Conservation (phyloP, 2,888 invertebrate species). For the Silvanus unidentatus region DNA sequence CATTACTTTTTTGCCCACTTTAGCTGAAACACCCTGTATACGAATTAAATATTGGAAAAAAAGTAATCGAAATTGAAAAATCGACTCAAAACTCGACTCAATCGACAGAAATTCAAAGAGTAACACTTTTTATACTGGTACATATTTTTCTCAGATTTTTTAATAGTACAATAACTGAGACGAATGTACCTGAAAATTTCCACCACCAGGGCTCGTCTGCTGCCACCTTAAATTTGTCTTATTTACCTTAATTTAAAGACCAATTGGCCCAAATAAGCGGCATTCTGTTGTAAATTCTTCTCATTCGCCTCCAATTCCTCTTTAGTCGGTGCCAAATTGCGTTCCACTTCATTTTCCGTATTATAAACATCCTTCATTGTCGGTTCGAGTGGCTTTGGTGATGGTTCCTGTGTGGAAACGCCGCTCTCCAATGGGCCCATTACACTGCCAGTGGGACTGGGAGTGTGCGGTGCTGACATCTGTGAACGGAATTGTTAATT, state of each 20-base stretch:
- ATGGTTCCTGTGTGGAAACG: constrained; percentile 25
- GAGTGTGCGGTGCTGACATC: constrained; percentile 44
- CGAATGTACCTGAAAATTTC: too few relatives aligned
- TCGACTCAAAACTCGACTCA: too few relatives aligned
- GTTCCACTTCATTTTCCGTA: constrained; percentile 46
- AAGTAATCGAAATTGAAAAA: too few relatives aligned
- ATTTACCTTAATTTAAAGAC: constrained; percentile 79
- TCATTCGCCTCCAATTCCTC: constrained; percentile 56
- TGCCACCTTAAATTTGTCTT: too few relatives aligned
- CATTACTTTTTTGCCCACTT: too few relatives aligned
- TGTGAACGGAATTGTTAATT: constrained; percentile 18
- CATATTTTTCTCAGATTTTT: too few relatives aligned
- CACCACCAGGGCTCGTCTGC: too few relatives aligned
- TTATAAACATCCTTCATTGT: constrained; percentile 44
- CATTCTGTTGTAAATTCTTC: constrained; percentile 53
- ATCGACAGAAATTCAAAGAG: too few relatives aligned
- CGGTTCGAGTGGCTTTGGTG: constrained; percentile 27
- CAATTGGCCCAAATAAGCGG: constrained; percentile 75
- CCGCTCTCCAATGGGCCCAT: constrained; percentile 41
- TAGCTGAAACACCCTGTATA: too few relatives aligned
- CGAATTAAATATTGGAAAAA: too few relatives aligned
- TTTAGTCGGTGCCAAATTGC: constrained; percentile 45
- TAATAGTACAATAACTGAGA: too few relatives aligned
- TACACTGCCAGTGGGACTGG: constrained; percentile 44
- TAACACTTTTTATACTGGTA: too few relatives aligned